Base-by-base conservation (phyloP, 2,888 invertebrate species). In the Agrochola lychnidis region DNA sequence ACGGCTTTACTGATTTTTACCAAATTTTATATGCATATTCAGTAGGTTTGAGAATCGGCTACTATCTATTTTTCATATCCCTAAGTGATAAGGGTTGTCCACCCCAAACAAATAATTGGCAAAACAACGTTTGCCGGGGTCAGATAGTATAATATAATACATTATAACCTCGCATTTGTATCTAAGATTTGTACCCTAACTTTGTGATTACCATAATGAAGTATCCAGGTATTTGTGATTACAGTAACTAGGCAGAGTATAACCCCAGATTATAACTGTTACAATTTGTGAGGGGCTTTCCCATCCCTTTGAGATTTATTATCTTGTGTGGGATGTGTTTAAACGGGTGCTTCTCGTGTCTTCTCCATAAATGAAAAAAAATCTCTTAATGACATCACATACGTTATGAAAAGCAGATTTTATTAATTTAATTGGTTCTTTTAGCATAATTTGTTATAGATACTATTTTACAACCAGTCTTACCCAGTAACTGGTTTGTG, bases 211-310 rank as follows among this genome's bases (percentile, higher is more conserved):
- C 66, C 70, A 66, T 86, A 51, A 36, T 42, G n/a, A 45, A 70
- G 30, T 82, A 67, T 61, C 22, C 25, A 30, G n/a, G n/a, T n/a
- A n/a, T n/a, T n/a, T n/a, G n/a, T n/a, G n/a, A n/a, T n/a, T n/a
- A n/a, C n/a, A n/a, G 14, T 40, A n/a, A 73, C 42, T 71, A 61
- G 36, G 57, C 45, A n/a, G 42, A 66, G 40, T 63, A 4, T 45
- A 61, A 53, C n/a, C 40, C 48, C 42, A 72, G 72, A 73, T 77
- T 76, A 67, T 78, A 72, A 78, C 62, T 73, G 57, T 40, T 30
- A 68, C 69, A 82, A 86, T 85, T 86, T 78, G 86, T 85, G 36
- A 71, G 66, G 30, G 70, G 56, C 42, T 78, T 79, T 68, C 40
- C 16, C n/a, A 63, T 68, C 59, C 64, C 68, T 67, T 72, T 45